Evolutionary conservation across 2,797 vertebrate species (phyloP).

Genomic region (Microctenopoma lineatum): DNA sequence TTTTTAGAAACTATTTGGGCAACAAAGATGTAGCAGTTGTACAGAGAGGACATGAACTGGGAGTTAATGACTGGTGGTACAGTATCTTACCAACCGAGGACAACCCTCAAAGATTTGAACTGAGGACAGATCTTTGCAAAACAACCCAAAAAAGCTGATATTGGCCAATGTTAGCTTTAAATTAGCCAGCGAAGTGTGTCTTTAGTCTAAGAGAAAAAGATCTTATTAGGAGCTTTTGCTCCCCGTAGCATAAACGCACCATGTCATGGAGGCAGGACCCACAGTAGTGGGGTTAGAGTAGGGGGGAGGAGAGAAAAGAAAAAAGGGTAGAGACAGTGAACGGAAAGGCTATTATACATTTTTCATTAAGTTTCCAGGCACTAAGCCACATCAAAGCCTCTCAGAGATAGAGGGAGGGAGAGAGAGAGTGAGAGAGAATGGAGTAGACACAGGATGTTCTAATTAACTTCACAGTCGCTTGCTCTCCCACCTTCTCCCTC

Average conservation of each 20-base stretch:
- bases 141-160: constrained; percentile 6
- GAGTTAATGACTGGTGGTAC: neutral
- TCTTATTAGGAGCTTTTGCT: constrained; percentile 34
- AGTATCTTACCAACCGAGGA: too few relatives aligned
- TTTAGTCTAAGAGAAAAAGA: constrained; percentile 35
- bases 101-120: neutral
- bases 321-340: constrained; percentile 63
- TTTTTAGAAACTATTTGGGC: neutral
- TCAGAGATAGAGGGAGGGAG: constrained; percentile 70
- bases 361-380: constrained; percentile 88
- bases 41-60: too few relatives aligned
- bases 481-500: constrained; percentile 43
- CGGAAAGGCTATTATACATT: constrained; percentile 86
- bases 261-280: constrained; percentile 62
- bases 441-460: constrained; percentile 84
- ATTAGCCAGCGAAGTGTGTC: neutral
- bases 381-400: constrained; percentile 86
- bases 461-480: constrained; percentile 85
- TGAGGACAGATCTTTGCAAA: neutral
- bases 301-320: constrained; percentile 38
- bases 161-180: neutral
- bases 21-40: too few relatives aligned
- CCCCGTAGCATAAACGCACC: constrained; percentile 50
- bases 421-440: constrained; percentile 41
- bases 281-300: constrained; percentile 32